A percentile compares a stretch with the other conserved stretches of the same genome.
phyloP scores from a whole-genome alignment of 2,888 invertebrate species.

The Malthinus flaveolus region DNA sequence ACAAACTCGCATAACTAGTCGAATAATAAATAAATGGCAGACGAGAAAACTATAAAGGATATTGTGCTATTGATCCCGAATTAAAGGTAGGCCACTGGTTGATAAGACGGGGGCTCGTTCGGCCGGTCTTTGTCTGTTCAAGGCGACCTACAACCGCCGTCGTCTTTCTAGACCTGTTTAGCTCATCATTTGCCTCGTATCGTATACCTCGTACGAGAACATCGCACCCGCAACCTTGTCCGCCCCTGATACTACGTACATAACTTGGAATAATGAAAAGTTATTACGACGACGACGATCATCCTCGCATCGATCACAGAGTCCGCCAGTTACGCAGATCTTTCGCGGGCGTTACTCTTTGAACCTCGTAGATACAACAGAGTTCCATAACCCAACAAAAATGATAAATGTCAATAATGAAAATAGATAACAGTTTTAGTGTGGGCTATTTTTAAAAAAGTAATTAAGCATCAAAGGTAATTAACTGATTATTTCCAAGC shows the following conservation, averaged over 20 bases:
- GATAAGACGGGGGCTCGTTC: constrained; percentile 35
- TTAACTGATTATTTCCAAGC: too few relatives aligned
- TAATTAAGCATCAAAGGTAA: too few relatives aligned
- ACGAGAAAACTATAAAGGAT: constrained; percentile 25
- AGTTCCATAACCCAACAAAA: too few relatives aligned
- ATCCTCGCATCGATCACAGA: too few relatives aligned
- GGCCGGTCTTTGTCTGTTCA: constrained; percentile 39
- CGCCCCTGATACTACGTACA: constrained; percentile 25
- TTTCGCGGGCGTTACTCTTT: constrained; percentile 8
- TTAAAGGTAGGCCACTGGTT: constrained; percentile 41
- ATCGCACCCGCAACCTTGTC: constrained; percentile 36
- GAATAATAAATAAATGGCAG: constrained; percentile 9
- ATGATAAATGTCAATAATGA: too few relatives aligned
- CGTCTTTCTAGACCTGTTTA: constrained; percentile 35
- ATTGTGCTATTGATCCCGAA: constrained; percentile 34
- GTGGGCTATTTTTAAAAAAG: too few relatives aligned
- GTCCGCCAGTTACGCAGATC: not conserved
- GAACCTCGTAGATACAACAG: not conserved
- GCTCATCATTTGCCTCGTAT: not conserved
- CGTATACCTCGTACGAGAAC: constrained; percentile 26
- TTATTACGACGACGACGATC: too few relatives aligned
- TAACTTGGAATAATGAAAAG: too few relatives aligned
- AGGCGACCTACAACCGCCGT: constrained; percentile 37
- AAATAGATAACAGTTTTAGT: too few relatives aligned
- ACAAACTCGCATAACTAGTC: constrained; percentile 10